Conservation (phyloP, 2,797 vertebrate species). For the Falco peregrinus region DNA sequence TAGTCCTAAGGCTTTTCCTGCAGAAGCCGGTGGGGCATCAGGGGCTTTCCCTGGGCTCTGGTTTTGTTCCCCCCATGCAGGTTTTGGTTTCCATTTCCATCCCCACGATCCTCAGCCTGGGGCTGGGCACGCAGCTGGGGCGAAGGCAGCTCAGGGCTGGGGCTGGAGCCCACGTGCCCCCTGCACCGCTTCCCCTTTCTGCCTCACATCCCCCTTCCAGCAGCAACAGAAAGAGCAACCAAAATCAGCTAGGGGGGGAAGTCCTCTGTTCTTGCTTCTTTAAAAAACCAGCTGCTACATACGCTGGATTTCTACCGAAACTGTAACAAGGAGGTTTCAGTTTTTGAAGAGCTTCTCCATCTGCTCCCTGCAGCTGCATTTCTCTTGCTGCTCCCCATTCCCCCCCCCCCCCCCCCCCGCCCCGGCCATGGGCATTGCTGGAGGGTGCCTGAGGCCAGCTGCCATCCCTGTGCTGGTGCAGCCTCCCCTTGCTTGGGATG, state of each 20-base stretch:
- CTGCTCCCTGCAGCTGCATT: not conserved
- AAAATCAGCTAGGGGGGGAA: not conserved
- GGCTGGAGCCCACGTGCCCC: accelerated
- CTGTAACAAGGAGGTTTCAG: not conserved
- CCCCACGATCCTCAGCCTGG: not conserved
- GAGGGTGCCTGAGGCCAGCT: not conserved
- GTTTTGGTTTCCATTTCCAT: not conserved
- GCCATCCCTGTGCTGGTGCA: not conserved
- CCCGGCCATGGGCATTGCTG: accelerated
- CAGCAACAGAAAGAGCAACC: not conserved
- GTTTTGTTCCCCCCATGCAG: not conserved
- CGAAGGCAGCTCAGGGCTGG: not conserved
- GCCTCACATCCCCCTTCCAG: not conserved
- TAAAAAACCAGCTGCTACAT: not conserved
- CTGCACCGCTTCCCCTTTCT: accelerated
- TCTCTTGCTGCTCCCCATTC: not conserved
- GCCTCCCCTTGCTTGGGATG: not conserved
- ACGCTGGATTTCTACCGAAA: not conserved
- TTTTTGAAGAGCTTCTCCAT: not conserved
- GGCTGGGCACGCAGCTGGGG: accelerated
- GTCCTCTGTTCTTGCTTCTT: not conserved
- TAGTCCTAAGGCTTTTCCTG: not conserved
- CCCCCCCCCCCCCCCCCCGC: not conserved
- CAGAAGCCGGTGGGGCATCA: not conserved
- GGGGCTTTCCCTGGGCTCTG: not conserved